phyloP scores from a whole-genome alignment of 2,113 vertebrate species.

The Phrynocephalus versicolor region DNA sequence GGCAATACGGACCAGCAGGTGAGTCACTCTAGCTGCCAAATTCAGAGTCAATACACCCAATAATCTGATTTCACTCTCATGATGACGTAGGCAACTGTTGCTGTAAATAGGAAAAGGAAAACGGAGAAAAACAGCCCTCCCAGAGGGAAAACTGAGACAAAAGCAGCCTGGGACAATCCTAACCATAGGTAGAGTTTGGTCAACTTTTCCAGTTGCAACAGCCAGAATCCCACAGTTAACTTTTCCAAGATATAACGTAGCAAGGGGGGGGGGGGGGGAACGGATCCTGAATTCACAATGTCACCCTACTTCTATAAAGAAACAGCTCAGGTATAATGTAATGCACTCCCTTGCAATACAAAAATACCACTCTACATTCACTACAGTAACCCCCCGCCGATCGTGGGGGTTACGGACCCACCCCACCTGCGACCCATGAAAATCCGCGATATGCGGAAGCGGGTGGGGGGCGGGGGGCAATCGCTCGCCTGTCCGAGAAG shows the following conservation, averaged over 20 bases:
- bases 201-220: too few species aligned
- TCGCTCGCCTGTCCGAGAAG: too few species aligned
- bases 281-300: background rate
- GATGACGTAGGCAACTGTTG: background rate
- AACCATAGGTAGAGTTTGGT: too few species aligned
- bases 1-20: background rate
- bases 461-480: too few species aligned
- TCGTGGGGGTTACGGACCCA: too few species aligned
- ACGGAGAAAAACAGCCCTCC: background rate
- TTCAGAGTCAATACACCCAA: background rate
- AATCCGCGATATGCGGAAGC: too few species aligned
- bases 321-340: background rate
- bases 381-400: too few species aligned
- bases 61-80: background rate
- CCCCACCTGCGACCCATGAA: too few species aligned
- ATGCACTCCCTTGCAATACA: background rate
- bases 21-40: background rate
- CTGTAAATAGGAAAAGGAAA: slow-evolving; percentile 3
- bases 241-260: background rate
- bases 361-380: background rate
- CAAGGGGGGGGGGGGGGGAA: background rate
- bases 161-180: background rate
- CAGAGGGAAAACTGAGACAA: background rate
- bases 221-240: too few species aligned
- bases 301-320: too few species aligned